phyloP scores from a whole-genome alignment of 2,113 vertebrate genomes.

The Antigone vipio region DNA sequence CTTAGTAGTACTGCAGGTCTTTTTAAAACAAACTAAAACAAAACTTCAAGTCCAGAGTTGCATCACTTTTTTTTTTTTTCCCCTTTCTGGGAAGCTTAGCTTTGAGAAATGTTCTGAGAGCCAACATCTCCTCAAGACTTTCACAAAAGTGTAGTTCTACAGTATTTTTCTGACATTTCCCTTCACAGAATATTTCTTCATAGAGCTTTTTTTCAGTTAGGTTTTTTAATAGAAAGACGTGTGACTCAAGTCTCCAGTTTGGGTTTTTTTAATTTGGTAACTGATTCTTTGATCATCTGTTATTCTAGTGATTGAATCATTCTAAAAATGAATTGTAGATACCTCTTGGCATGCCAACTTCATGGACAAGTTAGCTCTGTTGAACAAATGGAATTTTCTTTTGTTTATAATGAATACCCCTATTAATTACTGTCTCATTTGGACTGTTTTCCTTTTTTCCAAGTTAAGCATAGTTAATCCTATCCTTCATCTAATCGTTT shows the following conservation, averaged over 20 bases:
- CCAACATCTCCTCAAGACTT: neutral
- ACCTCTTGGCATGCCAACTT: neutral
- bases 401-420: neutral
- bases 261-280: neutral
- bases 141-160: neutral
- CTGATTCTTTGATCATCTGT: neutral
- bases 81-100: neutral
- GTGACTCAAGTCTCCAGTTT: neutral
- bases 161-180: neutral
- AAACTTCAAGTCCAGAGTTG: neutral
- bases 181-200: neutral
- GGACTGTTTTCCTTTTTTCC: neutral
- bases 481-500: slow-evolving; percentile 19
- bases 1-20: neutral
- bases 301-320: neutral
- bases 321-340: neutral
- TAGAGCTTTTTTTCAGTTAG: neutral
- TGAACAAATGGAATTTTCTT: neutral
- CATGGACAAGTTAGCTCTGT: neutral
- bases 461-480: neutral
- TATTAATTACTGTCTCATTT: neutral
- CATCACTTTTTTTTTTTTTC: neutral
- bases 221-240: neutral
- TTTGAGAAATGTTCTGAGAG: neutral
- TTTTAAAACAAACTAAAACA: neutral